Conservation (phyloP, 2,113 vertebrate genomes). For the Otis tarda region DNA sequence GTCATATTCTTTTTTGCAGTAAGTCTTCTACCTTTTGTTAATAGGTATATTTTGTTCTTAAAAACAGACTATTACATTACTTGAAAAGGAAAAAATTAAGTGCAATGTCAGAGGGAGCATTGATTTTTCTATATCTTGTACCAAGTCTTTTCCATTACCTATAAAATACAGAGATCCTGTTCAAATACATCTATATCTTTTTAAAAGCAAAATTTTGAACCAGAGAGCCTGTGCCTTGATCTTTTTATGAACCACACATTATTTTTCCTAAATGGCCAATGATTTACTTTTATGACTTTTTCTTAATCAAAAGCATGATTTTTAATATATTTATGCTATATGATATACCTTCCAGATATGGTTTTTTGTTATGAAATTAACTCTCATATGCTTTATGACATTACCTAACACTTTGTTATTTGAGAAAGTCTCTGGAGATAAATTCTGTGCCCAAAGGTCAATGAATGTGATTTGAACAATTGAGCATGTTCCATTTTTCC, state of each 20-base stretch:
- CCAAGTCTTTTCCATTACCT: not conserved
- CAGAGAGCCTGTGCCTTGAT: not conserved
- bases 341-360: not conserved
- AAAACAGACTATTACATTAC: not conserved
- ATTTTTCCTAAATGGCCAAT: not conserved
- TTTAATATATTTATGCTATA: not conserved
- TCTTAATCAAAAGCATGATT: not conserved
- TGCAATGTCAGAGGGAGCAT: rapidly evolving
- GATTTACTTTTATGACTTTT: not conserved
- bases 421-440: not conserved
- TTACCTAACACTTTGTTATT: not conserved
- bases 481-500: not conserved
- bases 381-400: not conserved
- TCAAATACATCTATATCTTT: not conserved
- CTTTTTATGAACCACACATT: not conserved
- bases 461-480: not conserved
- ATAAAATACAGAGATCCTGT: not conserved
- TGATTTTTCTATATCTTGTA: not conserved
- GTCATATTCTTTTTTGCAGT: not conserved
- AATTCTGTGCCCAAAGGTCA: not conserved
- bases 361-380: not conserved
- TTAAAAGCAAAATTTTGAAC: not conserved
- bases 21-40: not conserved
- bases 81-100: not conserved
- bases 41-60: not conserved